These are phyloP conservation scores for Amphipyra berbera DNA, from an alignment of 2,888 invertebrate species.

Conservation along the genomic window DNA sequence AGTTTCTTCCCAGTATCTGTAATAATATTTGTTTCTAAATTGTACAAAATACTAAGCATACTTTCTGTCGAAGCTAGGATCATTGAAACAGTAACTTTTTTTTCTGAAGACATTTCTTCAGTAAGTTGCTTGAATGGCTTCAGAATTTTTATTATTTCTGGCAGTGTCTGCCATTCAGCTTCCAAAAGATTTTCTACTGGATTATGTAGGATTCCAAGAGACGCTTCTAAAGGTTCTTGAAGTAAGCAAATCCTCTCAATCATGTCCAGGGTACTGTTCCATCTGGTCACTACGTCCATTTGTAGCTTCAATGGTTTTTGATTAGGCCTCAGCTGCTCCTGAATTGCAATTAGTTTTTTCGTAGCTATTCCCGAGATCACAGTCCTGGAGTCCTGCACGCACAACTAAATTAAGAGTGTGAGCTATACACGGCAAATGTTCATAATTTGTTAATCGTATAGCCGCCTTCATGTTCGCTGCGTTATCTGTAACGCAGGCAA, in stretches of 20 bases:
- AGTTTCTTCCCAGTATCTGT: too few relatives aligned
- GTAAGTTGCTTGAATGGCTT: constrained; percentile 54
- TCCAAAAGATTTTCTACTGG: constrained; percentile 53
- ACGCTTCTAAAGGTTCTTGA: constrained; percentile 54
- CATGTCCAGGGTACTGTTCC: constrained; percentile 48
- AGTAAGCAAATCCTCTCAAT: constrained; percentile 53
- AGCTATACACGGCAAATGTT: constrained; percentile 58
- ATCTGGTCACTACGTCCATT: too few relatives aligned
- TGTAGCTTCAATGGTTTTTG: too few relatives aligned
- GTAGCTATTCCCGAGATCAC: too few relatives aligned
- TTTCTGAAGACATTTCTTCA: too few relatives aligned
- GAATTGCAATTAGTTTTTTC: too few relatives aligned
- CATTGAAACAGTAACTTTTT: too few relatives aligned
- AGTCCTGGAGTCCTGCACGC: too few relatives aligned
- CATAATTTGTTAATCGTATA: constrained; percentile 55
- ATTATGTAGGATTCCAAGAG: constrained; percentile 55
- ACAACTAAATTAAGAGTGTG: constrained; percentile 57
- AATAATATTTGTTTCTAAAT: too few relatives aligned
- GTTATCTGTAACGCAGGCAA: constrained; percentile 55
- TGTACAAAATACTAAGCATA: too few relatives aligned
- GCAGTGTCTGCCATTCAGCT: constrained; percentile 53
- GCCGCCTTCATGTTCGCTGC: constrained; percentile 61
- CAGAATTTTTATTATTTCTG: constrained; percentile 57
- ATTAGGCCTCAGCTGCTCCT: too few relatives aligned
- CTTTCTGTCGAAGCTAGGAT: too few relatives aligned